Base-by-base conservation (phyloP, 2,113 vertebrate genomes). In the Bothrops jararaca region DNA sequence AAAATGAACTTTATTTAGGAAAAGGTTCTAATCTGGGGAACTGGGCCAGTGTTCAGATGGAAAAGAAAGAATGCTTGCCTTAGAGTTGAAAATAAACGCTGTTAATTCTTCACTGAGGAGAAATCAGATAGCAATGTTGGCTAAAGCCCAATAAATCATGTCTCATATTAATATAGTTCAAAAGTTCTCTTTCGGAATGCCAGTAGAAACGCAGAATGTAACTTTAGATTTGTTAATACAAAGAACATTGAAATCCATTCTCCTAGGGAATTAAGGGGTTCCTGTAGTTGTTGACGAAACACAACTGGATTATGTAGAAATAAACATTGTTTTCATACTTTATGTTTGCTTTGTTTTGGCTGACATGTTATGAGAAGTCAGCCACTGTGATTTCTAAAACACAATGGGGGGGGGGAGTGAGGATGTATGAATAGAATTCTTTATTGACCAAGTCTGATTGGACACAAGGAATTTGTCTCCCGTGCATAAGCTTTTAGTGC, bases 101-200 rank as follows among this genome's bases (percentile, higher is more conserved):
- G 91, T 74, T 74, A 93, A 90, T 74, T 95, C 94, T 93, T 85
- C 60, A 93, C 95, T 93, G 93, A 91, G 93, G 94, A 97, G 91
- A 91, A 95, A 56, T 74, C 96, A 97, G 97, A 97, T 94, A 94
- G 2, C 90, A 93, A 95, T 88, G 95, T 86, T 92, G 85, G 87
- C 88, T 93, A 94, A 93, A 57, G n/a, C 91, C 85, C 88, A 86
- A 94, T 94, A 96, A 97, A 97, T 96, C 95, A 95, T 89, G 69
- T 96, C 93, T 60, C 95, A 89, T 90, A 93, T 12, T 88, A 94
- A 96, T 53, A 88, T 45, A 58, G 80, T 95, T 89, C 89, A 85
- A 93, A 91, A 12, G 91, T 94, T 92, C 92, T 56, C 85, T 92
- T 94, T 96, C 95, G 94, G 94, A 94, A 94, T 94, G 53, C 93